Evolutionary conservation across 2,888 invertebrate species (phyloP).

Genomic region (Acrocyrtus sp.): DNA sequence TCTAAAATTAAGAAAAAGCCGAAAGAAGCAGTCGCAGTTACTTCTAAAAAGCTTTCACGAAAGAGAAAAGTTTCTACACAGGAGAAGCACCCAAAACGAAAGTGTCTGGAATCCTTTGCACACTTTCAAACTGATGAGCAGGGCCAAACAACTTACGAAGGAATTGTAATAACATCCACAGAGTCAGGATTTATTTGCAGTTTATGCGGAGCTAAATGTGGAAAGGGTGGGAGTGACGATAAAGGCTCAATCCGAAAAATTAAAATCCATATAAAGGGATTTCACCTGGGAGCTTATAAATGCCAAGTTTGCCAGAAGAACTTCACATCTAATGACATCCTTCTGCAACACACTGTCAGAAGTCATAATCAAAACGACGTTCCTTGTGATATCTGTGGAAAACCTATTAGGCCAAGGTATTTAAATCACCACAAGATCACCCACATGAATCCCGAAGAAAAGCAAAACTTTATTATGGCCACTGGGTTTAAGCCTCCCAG

Average conservation of each 20-base stretch:
- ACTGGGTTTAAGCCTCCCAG: constrained; percentile 19
- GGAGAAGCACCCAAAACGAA: no score
- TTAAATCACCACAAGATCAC: constrained; percentile 19
- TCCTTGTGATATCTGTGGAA: constrained; percentile 14
- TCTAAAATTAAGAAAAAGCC: no score
- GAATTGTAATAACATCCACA: not conserved
- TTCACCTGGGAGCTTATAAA: constrained; percentile 22
- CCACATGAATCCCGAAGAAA: constrained; percentile 31
- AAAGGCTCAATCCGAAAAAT: constrained; percentile 16
- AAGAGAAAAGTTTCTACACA: no score
- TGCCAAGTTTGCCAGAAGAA: constrained; percentile 12
- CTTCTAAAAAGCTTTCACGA: no score
- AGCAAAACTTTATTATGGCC: not conserved
- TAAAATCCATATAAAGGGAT: constrained; percentile 36
- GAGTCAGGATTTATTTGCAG: constrained; percentile 9
- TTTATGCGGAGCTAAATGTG: not conserved
- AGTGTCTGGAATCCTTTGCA: constrained; percentile 22
- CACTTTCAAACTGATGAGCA: not conserved
- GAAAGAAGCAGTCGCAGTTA: no score
- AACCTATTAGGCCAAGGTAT: constrained; percentile 5
- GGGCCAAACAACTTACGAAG: constrained; percentile 11
- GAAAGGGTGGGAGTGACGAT: not conserved
- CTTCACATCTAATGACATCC: constrained; percentile 25
- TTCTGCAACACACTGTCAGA: constrained; percentile 9
- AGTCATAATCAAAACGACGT: not conserved